Base-by-base conservation (phyloP, 2,797 vertebrate genomes). In the Pangasius mekongensis region DNA sequence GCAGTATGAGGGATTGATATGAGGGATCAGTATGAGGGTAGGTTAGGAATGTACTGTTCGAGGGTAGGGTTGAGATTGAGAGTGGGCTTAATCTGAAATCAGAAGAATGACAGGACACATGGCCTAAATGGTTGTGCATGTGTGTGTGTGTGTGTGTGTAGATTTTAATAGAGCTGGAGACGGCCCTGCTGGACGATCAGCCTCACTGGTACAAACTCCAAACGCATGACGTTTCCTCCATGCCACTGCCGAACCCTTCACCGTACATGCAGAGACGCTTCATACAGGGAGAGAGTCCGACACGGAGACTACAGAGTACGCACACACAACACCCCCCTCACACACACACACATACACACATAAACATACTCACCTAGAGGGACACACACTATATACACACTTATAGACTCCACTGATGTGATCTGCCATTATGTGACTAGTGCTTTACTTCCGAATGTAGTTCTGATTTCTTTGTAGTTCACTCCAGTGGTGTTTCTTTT, bases 131-230 rank as follows among this genome's bases (percentile, higher is more conserved):
- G 13, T 49, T 49, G 52, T 52, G 52, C 85, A 43, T 66, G 22
- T 84, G 86, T 85, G 77, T 87, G 80, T 87, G 33, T 87, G 62
- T 89, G 43, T 84, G 52, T 88, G 33, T 80, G 43, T 93, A 99
- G 98, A 98, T 99, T 90, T 96, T 98, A 84, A 97, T 99, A 85
- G 97, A 98, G 91, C 91, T 99, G 95, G 98, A 98, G 91, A 98
- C 97, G 0, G 97, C 98, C 1, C 94, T 99, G 87, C 89, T 99
- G 92, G 98, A 99, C n/a, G 98, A 99, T 91, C 97, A 98, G 90
- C 97, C 98, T 86, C 98, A 99, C 84, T 99, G 98, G 98, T 99
- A 99, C 95, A 99, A 99, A 91, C 97, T 99, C 84, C 98, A 98
- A 95, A 97, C 97, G 0, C 98, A 98, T 30, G 97, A 98, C 18